phyloP scores from a whole-genome alignment of 1,140 invertebrate species.

The Nasonia vitripennis region DNA sequence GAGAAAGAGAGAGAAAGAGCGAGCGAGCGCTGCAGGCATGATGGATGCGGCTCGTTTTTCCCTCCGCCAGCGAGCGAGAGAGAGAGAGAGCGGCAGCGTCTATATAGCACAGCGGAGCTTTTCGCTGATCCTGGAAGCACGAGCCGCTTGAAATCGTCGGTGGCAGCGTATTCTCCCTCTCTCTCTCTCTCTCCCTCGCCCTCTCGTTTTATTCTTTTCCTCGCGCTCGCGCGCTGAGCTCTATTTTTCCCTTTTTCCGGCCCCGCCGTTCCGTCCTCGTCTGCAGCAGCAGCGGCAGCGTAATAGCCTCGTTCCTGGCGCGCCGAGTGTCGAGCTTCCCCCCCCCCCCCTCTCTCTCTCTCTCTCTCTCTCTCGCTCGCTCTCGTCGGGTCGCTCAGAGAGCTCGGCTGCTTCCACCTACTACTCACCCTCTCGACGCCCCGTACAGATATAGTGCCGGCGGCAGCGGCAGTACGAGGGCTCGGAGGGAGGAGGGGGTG shows the following conservation, averaged over 20 bases:
- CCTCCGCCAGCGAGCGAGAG: slow-evolving; percentile 1
- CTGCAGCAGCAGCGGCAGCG: slow-evolving; percentile 54
- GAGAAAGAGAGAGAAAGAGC: slow-evolving; percentile 29
- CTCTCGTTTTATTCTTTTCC: slow-evolving; percentile 53
- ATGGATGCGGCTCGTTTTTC: slow-evolving; percentile 57
- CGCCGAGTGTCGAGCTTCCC: slow-evolving; percentile 52
- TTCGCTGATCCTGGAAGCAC: slow-evolving; percentile 70
- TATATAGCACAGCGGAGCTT: slow-evolving; percentile 60
- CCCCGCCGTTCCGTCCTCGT: slow-evolving; percentile 54
- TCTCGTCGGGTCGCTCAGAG: slow-evolving; percentile 17
- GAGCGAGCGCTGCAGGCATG: slow-evolving; percentile 47
- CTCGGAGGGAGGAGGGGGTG: background rate
- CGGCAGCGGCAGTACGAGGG: background rate
- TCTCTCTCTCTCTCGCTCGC: background rate
- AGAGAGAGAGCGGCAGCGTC: background rate
- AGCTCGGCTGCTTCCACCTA: slow-evolving; percentile 32
- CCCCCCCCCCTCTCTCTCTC: slow-evolving; percentile 24
- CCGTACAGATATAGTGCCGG: background rate
- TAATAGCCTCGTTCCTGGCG: slow-evolving; percentile 73
- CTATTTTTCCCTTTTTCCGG: slow-evolving; percentile 55
- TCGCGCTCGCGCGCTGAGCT: slow-evolving; percentile 47
- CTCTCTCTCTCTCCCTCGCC: slow-evolving; percentile 54
- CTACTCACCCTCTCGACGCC: background rate
- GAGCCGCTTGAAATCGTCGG: slow-evolving; percentile 69
- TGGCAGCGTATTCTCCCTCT: slow-evolving; percentile 57